phyloP scores from a whole-genome alignment of 2,888 invertebrate genomes.

The Tricholauxania praeusta region DNA sequence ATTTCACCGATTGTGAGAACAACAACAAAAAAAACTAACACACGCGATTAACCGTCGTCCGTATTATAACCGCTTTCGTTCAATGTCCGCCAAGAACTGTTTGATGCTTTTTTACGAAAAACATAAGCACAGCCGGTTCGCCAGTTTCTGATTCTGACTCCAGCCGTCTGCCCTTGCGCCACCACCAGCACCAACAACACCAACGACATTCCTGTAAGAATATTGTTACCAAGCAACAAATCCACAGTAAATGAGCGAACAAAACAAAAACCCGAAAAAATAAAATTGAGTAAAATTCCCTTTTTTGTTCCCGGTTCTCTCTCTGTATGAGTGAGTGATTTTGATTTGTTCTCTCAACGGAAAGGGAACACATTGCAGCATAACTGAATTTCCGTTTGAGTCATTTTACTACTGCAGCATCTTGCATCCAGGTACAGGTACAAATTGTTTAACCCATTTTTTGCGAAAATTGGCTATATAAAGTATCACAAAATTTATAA shows the following conservation, averaged over 20 bases:
- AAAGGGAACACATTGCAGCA: no score
- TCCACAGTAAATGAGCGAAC: constrained; percentile 34
- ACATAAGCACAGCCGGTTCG: constrained; percentile 40
- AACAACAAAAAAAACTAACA: background rate
- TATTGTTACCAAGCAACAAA: background rate
- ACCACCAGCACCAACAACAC: background rate
- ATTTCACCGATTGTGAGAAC: no score
- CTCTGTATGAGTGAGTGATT: background rate
- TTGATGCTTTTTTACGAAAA: constrained; percentile 16
- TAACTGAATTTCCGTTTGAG: no score
- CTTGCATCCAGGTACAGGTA: no score
- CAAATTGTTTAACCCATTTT: no score
- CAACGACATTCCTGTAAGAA: constrained; percentile 28
- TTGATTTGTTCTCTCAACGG: no score
- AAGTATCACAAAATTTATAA: no score
- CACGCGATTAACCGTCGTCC: constrained; percentile 39
- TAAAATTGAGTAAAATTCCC: constrained; percentile 9
- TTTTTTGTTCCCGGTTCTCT: constrained; percentile 3
- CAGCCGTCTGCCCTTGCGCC: constrained; percentile 33
- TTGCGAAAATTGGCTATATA: no score
- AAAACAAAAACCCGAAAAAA: constrained; percentile 32
- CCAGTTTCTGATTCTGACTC: constrained; percentile 31
- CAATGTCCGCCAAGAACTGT: constrained; percentile 58
- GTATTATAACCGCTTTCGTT: constrained; percentile 54
- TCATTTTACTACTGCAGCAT: no score